phyloP scores from a whole-genome alignment of 2,113 vertebrate genomes.

The Choloepus hoffmanni region DNA sequence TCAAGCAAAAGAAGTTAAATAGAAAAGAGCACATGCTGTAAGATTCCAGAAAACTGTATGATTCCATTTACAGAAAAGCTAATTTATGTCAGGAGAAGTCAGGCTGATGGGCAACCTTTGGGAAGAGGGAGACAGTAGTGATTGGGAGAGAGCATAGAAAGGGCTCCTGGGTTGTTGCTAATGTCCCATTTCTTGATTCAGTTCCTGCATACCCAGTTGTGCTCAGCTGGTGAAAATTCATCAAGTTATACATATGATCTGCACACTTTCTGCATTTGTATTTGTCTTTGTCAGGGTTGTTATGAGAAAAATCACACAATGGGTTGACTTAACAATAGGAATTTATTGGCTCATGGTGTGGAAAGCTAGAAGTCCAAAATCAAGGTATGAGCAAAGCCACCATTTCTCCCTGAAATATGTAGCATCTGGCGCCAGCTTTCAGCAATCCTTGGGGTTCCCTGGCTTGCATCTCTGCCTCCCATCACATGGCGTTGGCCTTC shows the following conservation, averaged over 20 bases:
- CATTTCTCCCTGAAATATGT: too few species aligned
- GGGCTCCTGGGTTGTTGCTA: not conserved
- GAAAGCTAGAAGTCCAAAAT: too few species aligned
- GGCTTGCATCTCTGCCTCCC: too few species aligned
- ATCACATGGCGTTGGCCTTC: too few species aligned
- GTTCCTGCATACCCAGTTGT: not conserved
- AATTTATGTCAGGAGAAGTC: not conserved
- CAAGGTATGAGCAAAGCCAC: too few species aligned
- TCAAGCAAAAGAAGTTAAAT: not conserved
- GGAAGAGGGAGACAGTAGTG: not conserved
- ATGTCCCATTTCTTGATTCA: not conserved
- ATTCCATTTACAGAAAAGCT: not conserved
- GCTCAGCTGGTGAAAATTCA: not conserved
- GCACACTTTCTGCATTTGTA: not conserved
- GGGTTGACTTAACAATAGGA: too few species aligned
- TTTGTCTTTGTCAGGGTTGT: too few species aligned
- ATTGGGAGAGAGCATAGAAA: not conserved
- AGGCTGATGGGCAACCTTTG: not conserved
- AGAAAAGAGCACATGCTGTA: not conserved
- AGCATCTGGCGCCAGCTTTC: too few species aligned
- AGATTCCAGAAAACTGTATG: not conserved
- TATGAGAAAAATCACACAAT: too few species aligned
- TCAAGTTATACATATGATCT: not conserved
- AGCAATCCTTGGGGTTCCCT: too few species aligned
- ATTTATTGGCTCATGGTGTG: too few species aligned